A percentile compares a stretch with the other conserved stretches of the same genome.
These are phyloP conservation scores for Spilarctia lutea DNA, from an alignment of 2,888 invertebrate genomes.

Conservation along the genomic window DNA sequence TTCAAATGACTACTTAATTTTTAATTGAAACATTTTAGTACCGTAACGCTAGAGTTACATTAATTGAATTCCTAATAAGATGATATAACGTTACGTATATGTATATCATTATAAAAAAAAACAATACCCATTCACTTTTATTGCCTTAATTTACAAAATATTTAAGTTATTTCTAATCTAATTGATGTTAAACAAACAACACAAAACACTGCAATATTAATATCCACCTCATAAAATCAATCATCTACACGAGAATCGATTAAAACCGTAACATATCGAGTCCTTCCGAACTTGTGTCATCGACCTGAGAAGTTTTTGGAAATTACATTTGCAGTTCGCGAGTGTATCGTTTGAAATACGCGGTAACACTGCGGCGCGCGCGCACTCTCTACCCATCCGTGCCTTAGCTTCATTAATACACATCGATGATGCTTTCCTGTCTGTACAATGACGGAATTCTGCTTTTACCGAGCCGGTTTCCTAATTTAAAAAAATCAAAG, in stretches of 20 bases:
- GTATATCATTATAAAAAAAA: not conserved
- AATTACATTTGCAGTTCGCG: slow-evolving; percentile 63
- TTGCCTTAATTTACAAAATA: slow-evolving; percentile 22
- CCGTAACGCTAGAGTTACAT: not conserved
- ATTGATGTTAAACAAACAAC: slow-evolving; percentile 33
- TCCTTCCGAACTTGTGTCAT: slow-evolving; percentile 60
- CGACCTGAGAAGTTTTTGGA: slow-evolving; percentile 64
- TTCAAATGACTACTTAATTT: not conserved
- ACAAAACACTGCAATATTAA: slow-evolving; percentile 47
- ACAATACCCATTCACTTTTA: not conserved
- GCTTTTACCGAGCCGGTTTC: slow-evolving; percentile 83
- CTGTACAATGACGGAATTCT: slow-evolving; percentile 80
- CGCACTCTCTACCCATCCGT: slow-evolving; percentile 70
- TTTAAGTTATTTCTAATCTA: slow-evolving; percentile 24
- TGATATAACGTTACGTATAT: not conserved
- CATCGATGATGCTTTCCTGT: slow-evolving; percentile 82
- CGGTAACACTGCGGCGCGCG: slow-evolving; percentile 76
- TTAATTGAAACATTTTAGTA: not conserved
- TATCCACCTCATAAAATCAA: slow-evolving; percentile 53
- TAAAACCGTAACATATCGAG: slow-evolving; percentile 51
- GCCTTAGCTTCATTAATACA: slow-evolving; percentile 80
- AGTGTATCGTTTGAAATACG: slow-evolving; percentile 73
- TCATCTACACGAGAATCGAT: slow-evolving; percentile 48
- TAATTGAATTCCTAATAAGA: not conserved
- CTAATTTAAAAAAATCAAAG: slow-evolving; percentile 78